A percentile compares a stretch with the other conserved stretches of the same genome.
phyloP scores from a whole-genome alignment of 2,888 invertebrate species.

The Abrostola tripartita region DNA sequence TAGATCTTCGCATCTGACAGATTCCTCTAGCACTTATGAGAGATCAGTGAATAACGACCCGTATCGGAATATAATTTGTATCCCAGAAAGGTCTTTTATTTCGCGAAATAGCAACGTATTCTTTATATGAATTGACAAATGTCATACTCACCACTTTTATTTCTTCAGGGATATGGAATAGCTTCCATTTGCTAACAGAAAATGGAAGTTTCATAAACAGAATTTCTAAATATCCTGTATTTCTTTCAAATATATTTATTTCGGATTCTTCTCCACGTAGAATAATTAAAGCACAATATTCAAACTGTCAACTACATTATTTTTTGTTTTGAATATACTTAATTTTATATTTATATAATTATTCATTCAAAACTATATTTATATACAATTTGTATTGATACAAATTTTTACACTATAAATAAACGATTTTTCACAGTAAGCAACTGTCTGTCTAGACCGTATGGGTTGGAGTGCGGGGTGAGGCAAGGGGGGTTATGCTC shows the following conservation, averaged over 20 bases:
- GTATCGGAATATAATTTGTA: slow-evolving; percentile 50
- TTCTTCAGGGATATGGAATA: slow-evolving; percentile 21
- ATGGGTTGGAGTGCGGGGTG: no score
- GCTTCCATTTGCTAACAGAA: slow-evolving; percentile 6
- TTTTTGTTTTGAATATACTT: no score
- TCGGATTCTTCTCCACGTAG: background rate
- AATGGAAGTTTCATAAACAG: slow-evolving; percentile 16
- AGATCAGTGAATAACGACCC: slow-evolving; percentile 40
- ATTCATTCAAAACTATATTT: no score
- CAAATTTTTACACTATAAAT: no score
- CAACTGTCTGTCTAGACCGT: no score
- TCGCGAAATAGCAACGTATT: slow-evolving; percentile 52
- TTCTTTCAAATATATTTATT: background rate
- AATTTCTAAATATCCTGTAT: background rate
- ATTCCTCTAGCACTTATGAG: slow-evolving; percentile 23
- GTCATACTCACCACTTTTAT: slow-evolving; percentile 51
- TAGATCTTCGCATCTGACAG: slow-evolving; percentile 41
- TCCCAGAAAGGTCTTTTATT: slow-evolving; percentile 51
- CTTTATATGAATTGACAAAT: slow-evolving; percentile 59
- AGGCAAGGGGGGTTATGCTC: no score
- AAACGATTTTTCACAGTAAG: no score
- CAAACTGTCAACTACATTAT: no score
- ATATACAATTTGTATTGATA: no score
- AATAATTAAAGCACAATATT: no score
- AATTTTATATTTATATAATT: no score